Conservation (phyloP, 2,888 invertebrate species). For the Polydrusus cervinus region DNA sequence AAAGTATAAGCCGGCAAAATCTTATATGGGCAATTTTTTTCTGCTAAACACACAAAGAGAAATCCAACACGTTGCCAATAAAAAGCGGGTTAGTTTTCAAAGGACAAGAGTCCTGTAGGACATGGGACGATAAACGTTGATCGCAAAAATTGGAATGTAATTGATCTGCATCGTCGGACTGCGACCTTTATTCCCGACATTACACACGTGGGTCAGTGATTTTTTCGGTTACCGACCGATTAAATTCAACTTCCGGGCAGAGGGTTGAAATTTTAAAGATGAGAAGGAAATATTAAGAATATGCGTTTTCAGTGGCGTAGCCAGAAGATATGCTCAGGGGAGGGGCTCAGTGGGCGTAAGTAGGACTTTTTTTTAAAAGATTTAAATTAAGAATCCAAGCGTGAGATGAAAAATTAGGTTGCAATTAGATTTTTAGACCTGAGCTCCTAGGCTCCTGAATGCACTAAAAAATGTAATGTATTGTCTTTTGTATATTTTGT, state of each 20-base stretch:
- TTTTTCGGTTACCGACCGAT: not conserved
- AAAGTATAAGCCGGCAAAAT: no score
- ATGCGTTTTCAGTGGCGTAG: no score
- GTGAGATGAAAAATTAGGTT: no score
- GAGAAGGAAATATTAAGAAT: not conserved
- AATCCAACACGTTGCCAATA: slow-evolving; percentile 62
- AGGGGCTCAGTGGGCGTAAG: no score
- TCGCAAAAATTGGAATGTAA: slow-evolving; percentile 67
- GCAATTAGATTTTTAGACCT: no score
- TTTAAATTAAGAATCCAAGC: no score
- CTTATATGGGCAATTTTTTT: no score
- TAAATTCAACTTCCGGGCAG: not conserved
- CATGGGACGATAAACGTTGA: slow-evolving; percentile 36
- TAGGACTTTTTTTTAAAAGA: no score
- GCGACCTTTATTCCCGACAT: slow-evolving; percentile 58
- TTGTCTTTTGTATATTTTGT: no score
- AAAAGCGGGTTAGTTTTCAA: slow-evolving; percentile 64
- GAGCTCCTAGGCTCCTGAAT: no score
- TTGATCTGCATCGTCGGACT: slow-evolving; percentile 66
- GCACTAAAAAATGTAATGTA: no score
- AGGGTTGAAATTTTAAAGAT: not conserved
- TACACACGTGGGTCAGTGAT: slow-evolving; percentile 20
- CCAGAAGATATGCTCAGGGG: no score
- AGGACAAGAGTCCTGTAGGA: slow-evolving; percentile 57
- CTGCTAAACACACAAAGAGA: slow-evolving; percentile 19